phyloP scores from a whole-genome alignment of 2,797 vertebrate genomes.

The Acanthurus lineatus region DNA sequence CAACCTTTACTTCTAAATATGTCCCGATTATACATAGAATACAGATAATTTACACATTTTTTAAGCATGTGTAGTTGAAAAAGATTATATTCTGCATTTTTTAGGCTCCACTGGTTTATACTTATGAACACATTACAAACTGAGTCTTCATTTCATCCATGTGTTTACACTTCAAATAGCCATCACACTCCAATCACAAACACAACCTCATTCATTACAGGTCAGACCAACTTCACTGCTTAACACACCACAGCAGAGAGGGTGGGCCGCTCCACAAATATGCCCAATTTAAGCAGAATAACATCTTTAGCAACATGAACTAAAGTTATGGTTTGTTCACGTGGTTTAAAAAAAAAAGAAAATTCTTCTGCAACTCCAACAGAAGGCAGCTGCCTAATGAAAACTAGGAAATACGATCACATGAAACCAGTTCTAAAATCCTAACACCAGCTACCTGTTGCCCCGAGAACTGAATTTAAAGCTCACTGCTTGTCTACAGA shows the following conservation, averaged over 20 bases:
- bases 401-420: too few species aligned
- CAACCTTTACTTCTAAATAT: constrained; percentile 39
- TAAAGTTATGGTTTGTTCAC: too few species aligned
- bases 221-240: constrained; percentile 9
- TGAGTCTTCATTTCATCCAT: constrained; percentile 17
- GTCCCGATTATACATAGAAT: constrained; percentile 3
- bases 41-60: constrained; percentile 27
- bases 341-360: too few species aligned
- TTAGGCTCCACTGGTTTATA: neutral
- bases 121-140: neutral
- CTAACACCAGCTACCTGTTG: too few species aligned
- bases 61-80: neutral
- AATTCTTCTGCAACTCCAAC: too few species aligned
- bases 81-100: neutral
- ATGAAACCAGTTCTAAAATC: too few species aligned
- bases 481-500: too few species aligned
- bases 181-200: constrained; percentile 34
- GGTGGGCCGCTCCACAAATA: neutral
- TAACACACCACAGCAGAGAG: neutral
- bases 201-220: constrained; percentile 14
- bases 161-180: constrained; percentile 39
- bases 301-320: too few species aligned
- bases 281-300: too few species aligned
- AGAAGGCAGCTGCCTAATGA: too few species aligned
- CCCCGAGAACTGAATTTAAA: too few species aligned